Conservation (phyloP, 23 tunicate genomes). For the Halocynthia aurantium region DNA sequence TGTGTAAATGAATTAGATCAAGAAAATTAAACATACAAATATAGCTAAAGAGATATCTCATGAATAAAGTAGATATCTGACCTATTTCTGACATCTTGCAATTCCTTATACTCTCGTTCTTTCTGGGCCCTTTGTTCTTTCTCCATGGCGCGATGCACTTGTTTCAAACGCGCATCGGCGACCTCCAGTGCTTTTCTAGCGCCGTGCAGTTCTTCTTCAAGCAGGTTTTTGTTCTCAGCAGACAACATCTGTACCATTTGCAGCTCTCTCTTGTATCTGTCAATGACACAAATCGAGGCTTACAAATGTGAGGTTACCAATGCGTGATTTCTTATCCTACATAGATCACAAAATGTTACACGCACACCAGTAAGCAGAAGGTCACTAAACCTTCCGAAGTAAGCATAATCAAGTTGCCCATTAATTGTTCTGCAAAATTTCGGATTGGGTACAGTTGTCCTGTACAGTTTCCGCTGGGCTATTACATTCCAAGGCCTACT, state of each 20-base stretch:
- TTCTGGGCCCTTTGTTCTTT: constrained; percentile 57
- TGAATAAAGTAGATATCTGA: background rate
- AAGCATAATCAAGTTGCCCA: no score
- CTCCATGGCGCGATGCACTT: constrained; percentile 48
- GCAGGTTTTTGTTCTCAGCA: constrained; percentile 37
- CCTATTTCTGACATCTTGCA: constrained; percentile 66
- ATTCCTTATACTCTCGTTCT: constrained; percentile 60
- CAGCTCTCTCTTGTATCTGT: constrained; percentile 17
- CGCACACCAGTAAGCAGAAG: no score
- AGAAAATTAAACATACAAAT: background rate
- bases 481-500: no score
- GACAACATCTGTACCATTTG: constrained; percentile 23
- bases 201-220: constrained; percentile 54
- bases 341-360: background rate
- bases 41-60: background rate
- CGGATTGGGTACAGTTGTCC: no score
- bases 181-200: constrained; percentile 56
- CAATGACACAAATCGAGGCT: background rate
- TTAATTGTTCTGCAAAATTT: no score
- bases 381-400: no score
- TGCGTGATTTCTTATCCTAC: background rate
- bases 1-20: no score
- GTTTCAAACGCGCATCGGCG: constrained; percentile 36
- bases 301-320: background rate
- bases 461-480: no score